Conservation (phyloP, 1,140 invertebrate genomes). For the Choristoneura fumiferana region DNA sequence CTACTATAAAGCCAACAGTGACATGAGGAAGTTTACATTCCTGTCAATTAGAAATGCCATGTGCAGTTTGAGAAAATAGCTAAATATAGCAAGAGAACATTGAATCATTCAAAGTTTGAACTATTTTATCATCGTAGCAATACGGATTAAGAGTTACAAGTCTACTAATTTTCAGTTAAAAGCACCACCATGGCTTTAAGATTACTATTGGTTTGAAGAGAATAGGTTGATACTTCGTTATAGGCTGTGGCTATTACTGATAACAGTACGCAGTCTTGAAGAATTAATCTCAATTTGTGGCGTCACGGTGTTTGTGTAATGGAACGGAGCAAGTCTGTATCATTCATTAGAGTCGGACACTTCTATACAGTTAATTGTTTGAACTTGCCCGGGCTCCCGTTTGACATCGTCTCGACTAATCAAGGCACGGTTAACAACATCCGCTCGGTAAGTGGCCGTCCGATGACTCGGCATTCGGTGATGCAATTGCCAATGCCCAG, state of each 20-base stretch:
- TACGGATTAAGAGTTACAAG: not conserved
- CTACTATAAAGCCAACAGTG: not conserved
- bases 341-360: constrained; percentile 77
- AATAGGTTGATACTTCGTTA: too few species aligned
- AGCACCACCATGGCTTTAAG: too few species aligned
- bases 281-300: constrained; percentile 76
- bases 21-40: not conserved
- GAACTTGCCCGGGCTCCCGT: constrained; percentile 69
- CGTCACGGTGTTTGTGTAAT: constrained; percentile 74
- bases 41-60: too few species aligned
- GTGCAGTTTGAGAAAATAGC: not conserved
- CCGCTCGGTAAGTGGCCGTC: constrained; percentile 67
- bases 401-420: constrained; percentile 74
- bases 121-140: constrained; percentile 37
- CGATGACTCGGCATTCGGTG: constrained; percentile 68
- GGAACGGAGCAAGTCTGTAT: constrained; percentile 71
- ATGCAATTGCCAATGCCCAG: constrained; percentile 58
- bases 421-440: constrained; percentile 74
- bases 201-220: not conserved
- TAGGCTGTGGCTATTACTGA: not conserved
- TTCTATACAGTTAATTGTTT: constrained; percentile 77
- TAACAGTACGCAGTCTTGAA: constrained; percentile 42
- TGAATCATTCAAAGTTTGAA: constrained; percentile 47
- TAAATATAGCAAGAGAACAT: constrained; percentile 40
- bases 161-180: too few species aligned